phyloP scores from a whole-genome alignment of 2,888 invertebrate species.

The Thecocarcelia acutangulata region DNA sequence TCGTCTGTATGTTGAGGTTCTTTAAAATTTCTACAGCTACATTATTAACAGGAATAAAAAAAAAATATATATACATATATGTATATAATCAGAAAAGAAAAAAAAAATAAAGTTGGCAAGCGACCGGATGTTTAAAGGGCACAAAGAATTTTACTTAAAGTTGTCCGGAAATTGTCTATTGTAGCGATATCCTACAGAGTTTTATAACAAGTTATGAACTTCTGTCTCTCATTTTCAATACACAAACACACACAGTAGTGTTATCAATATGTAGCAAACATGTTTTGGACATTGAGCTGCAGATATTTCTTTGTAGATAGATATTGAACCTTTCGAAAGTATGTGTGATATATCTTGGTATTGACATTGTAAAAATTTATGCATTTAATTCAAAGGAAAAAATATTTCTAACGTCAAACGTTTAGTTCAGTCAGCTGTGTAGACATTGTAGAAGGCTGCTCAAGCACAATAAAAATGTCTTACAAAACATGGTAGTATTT shows the following conservation, averaged over 20 bases:
- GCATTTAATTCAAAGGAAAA: slow-evolving; percentile 48
- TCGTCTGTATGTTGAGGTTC: slow-evolving; percentile 30
- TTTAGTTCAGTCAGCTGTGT: slow-evolving; percentile 56
- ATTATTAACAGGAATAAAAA: slow-evolving; percentile 29
- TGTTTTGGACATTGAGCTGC: slow-evolving; percentile 10
- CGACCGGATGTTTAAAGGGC: slow-evolving; percentile 67
- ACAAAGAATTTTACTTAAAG: slow-evolving; percentile 75
- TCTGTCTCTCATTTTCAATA: slow-evolving; percentile 59
- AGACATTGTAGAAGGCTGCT: too few species aligned
- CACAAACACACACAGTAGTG: background rate
- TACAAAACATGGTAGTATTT: too few species aligned
- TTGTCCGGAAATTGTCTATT: slow-evolving; percentile 79
- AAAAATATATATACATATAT: slow-evolving; percentile 8
- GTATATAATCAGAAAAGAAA: background rate
- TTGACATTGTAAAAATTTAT: slow-evolving; percentile 27
- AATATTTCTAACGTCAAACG: slow-evolving; percentile 49
- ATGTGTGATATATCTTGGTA: background rate
- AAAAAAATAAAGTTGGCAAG: slow-evolving; percentile 57
- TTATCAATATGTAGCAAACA: background rate
- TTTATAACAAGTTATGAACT: slow-evolving; percentile 78
- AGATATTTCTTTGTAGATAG: slow-evolving; percentile 1
- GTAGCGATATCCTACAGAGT: slow-evolving; percentile 79
- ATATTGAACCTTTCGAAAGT: background rate
- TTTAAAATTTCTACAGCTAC: slow-evolving; percentile 34
- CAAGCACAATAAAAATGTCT: too few species aligned